phyloP scores from a whole-genome alignment of 92 coral and sea anemone species.

The Porites divaricata region DNA sequence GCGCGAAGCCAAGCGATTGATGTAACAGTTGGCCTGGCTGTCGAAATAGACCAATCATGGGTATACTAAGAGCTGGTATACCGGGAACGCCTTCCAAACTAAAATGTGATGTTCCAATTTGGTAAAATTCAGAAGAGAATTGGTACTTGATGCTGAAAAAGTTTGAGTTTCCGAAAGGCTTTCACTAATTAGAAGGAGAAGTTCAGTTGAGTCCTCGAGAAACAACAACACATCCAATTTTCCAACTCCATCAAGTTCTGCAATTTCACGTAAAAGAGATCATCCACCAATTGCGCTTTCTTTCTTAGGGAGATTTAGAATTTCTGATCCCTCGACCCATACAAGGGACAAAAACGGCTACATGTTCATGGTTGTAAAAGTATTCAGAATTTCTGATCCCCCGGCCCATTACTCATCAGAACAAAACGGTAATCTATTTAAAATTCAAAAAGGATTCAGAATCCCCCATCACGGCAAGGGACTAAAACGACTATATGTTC shows the following conservation, averaged over 20 bases:
- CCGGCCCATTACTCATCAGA: not conserved
- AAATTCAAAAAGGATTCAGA: not conserved
- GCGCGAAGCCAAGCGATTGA: too few relatives aligned
- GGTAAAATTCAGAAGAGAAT: too few relatives aligned
- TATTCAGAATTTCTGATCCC: not conserved
- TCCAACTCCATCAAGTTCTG: not conserved
- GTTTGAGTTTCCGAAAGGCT: too few relatives aligned
- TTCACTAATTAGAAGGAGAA: too few relatives aligned
- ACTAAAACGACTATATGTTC: not conserved
- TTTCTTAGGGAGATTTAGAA: not conserved
- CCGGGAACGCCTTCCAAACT: too few relatives aligned
- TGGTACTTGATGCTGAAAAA: too few relatives aligned
- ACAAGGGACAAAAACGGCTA: too few relatives aligned
- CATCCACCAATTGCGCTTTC: constrained; percentile 2
- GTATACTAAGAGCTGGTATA: too few relatives aligned
- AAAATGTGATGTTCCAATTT: too few relatives aligned
- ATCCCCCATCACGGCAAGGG: too few relatives aligned
- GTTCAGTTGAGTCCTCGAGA: not conserved
- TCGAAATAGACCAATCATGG: too few relatives aligned
- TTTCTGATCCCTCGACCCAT: not conserved
- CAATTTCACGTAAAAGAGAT: not conserved
- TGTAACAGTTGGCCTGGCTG: too few relatives aligned
- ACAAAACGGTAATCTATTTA: not conserved
- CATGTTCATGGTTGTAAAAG: not conserved
- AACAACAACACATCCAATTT: not conserved